Conservation (phyloP, 2,113 vertebrate species). For the Lepus europaeus region DNA sequence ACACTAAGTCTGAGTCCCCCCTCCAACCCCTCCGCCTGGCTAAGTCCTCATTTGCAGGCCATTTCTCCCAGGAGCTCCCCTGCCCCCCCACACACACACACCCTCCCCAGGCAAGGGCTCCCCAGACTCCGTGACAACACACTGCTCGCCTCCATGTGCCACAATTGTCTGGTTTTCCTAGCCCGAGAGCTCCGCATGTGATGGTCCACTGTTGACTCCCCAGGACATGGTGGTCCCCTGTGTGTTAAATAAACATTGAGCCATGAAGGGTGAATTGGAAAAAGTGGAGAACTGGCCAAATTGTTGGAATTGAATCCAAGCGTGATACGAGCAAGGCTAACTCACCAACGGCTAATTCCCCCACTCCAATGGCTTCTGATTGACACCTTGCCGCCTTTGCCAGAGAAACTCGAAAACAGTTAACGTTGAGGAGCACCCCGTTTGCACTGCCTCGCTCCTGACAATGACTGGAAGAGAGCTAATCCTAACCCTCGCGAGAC, state of each 20-base stretch:
- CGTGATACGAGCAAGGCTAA: background rate
- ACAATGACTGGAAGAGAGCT: background rate
- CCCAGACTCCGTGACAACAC: no score
- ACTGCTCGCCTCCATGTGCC: rapidly evolving
- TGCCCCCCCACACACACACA: background rate
- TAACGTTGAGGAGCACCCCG: background rate
- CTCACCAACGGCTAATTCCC: background rate
- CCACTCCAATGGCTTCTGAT: background rate
- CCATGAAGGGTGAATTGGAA: background rate
- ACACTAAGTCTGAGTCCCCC: background rate
- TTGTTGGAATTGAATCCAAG: background rate
- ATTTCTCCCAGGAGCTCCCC: background rate
- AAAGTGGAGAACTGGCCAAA: background rate
- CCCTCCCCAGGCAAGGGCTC: no score
- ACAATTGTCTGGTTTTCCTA: background rate
- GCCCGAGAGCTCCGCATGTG: background rate
- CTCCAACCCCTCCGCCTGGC: background rate
- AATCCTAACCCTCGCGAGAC: background rate
- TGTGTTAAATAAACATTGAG: background rate
- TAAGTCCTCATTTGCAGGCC: background rate
- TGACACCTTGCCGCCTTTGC: background rate
- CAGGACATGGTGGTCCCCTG: background rate
- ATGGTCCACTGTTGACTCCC: background rate
- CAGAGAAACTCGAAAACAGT: background rate
- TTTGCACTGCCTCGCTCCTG: background rate